These are phyloP conservation scores for Strongylocentrotus purpuratus DNA, from an alignment of 35 echinoderm and acorn worm genomes.

Conservation along the genomic window DNA sequence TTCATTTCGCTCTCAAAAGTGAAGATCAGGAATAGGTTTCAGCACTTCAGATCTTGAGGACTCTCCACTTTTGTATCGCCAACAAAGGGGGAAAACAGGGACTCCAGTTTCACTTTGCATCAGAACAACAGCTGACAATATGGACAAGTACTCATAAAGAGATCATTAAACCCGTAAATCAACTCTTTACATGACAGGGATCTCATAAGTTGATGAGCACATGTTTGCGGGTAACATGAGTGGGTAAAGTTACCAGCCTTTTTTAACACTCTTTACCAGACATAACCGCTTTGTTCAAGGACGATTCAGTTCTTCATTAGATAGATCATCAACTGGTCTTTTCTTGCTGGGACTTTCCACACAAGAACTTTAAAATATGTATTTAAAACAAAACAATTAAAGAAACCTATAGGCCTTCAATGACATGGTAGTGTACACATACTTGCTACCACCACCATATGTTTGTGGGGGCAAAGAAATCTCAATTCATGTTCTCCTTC, in stretches of 20 bases:
- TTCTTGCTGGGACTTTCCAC: background rate
- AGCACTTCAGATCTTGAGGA: background rate
- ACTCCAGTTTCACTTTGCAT: background rate
- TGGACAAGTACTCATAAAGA: background rate
- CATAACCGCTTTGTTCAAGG: background rate
- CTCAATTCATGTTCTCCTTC: too few relatives aligned
- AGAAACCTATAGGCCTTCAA: too few relatives aligned
- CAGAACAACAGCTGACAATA: background rate
- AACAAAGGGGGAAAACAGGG: background rate
- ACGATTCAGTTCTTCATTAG: background rate
- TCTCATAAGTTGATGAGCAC: background rate
- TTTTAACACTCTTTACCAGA: background rate
- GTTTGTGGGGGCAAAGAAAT: too few relatives aligned
- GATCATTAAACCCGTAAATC: conserved; percentile 2
- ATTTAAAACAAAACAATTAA: background rate
- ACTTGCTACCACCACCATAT: too few relatives aligned
- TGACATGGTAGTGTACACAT: background rate
- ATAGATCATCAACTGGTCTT: background rate
- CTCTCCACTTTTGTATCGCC: background rate
- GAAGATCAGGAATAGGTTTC: conserved; percentile 3
- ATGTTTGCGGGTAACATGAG: background rate
- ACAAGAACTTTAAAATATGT: background rate
- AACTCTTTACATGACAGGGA: background rate
- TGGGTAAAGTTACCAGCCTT: background rate
- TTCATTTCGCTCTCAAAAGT: background rate